Evolutionary conservation across 2,797 vertebrate species (phyloP).

Genomic region (Cyclura pinguis): DNA sequence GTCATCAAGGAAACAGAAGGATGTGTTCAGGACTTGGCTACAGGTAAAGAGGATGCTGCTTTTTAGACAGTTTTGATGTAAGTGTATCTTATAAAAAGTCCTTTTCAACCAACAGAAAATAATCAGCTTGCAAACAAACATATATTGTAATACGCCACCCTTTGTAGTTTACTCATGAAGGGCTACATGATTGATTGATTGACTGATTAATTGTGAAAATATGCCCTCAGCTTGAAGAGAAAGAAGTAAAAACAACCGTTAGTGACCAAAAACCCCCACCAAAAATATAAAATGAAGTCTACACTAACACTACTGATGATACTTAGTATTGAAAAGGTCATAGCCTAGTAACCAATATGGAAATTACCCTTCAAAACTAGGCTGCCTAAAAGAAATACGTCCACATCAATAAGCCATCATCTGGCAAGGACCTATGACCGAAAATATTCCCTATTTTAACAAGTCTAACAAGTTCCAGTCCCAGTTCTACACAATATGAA

Average conservation of each 20-base stretch:
- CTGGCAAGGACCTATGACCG: not conserved
- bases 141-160: not conserved
- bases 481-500: not conserved
- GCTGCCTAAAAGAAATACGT: not conserved
- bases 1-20: not conserved
- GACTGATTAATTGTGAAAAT: not conserved
- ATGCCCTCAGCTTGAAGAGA: not conserved
- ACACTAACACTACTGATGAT: not conserved
- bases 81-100: not conserved
- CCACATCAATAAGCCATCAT: not conserved
- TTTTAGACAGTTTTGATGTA: not conserved
- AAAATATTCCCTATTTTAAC: constrained; percentile 19
- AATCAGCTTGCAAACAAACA: not conserved
- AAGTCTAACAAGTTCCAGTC: constrained; percentile 20
- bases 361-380: not conserved
- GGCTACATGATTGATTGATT: not conserved
- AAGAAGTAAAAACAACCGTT: not conserved
- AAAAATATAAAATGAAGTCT: not conserved
- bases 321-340: not conserved
- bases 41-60: not conserved
- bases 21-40: not conserved
- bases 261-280: not conserved
- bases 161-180: not conserved
- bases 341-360: constrained; percentile 8
- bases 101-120: not conserved